These are phyloP conservation scores for Protomyctophum bolini DNA, from an alignment of 2,113 vertebrate genomes.

Conservation along the genomic window DNA sequence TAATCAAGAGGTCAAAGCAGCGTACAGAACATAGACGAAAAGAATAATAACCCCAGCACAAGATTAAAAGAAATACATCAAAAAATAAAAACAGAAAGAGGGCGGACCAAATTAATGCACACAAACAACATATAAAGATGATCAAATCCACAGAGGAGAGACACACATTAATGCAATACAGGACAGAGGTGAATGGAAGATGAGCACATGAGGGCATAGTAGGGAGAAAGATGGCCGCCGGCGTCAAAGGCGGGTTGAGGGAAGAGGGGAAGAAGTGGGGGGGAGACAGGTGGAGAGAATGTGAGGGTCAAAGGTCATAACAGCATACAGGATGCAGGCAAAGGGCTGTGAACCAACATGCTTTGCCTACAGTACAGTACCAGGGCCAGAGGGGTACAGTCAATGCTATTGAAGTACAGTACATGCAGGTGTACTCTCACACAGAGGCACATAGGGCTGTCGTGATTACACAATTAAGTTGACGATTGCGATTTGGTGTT, in stretches of 20 bases:
- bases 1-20: conserved; percentile 2
- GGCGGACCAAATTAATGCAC: conserved; percentile 27
- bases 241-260: background rate
- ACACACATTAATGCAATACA: conserved; percentile 13
- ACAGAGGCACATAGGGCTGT: no score
- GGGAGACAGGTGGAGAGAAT: conserved; percentile 31
- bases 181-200: background rate
- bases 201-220: background rate
- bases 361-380: background rate
- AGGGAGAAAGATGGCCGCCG: background rate
- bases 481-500: no score
- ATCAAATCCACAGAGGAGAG: background rate
- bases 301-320: background rate
- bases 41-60: conserved; percentile 12
- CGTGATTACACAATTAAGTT: no score
- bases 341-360: conserved; percentile 24
- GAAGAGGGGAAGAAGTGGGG: background rate
- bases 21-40: conserved; percentile 7
- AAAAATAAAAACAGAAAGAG: conserved; percentile 54
- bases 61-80: background rate
- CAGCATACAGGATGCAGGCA: background rate
- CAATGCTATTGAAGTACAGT: no score
- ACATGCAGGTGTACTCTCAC: no score
- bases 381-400: no score
- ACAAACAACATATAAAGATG: no score